A percentile compares a stretch with the other conserved stretches of the same genome.
Conservation (phyloP, 2,888 invertebrate species). For the Sinelater perroti region DNA sequence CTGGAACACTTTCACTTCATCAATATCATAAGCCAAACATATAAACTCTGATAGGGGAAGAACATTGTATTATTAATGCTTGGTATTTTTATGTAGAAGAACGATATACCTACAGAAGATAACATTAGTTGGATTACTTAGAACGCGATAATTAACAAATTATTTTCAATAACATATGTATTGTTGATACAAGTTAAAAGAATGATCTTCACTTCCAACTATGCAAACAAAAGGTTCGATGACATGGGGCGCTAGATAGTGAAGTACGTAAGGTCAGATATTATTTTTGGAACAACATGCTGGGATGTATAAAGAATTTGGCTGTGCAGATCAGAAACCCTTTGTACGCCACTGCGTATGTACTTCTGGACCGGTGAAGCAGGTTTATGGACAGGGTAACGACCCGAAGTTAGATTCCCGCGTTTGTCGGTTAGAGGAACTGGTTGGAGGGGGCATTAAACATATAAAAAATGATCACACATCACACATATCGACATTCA, state of each 20-base stretch:
- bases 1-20: no score
- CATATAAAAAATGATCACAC: slow-evolving; percentile 41
- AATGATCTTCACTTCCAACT: no score
- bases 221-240: slow-evolving; percentile 21
- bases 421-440: slow-evolving; percentile 54
- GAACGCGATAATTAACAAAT: no score
- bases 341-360: slow-evolving; percentile 49
- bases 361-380: slow-evolving; percentile 53
- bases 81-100: no score
- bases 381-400: slow-evolving; percentile 54
- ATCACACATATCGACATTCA: slow-evolving; percentile 42
- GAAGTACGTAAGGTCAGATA: not conserved
- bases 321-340: slow-evolving; percentile 9
- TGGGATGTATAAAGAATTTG: slow-evolving; percentile 15
- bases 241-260: slow-evolving; percentile 12
- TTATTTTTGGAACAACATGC: slow-evolving; percentile 22
- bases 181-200: no score
- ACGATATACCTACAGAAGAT: no score
- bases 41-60: no score
- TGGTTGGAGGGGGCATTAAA: slow-evolving; percentile 43
- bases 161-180: no score
- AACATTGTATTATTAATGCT: no score
- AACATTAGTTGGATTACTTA: no score
- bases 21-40: no score
- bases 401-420: slow-evolving; percentile 54